A percentile compares a stretch with the other conserved stretches of the same genome.
phyloP scores from a whole-genome alignment of 2,888 invertebrate genomes.

The Perithous albicinctus region DNA sequence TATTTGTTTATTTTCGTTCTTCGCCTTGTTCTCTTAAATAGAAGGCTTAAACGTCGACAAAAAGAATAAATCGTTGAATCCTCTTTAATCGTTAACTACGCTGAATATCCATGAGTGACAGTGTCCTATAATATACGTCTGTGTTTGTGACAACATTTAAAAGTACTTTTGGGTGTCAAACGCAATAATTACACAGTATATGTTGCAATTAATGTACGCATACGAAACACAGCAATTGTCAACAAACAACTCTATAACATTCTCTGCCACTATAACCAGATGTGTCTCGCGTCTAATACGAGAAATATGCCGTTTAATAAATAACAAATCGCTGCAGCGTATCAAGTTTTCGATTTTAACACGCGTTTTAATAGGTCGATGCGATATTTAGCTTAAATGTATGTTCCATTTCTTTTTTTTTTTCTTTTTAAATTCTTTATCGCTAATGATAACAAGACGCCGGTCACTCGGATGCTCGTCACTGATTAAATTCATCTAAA shows the following conservation, averaged over 20 bases:
- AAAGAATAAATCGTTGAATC: background rate
- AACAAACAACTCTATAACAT: constrained; percentile 8
- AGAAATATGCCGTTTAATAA: constrained; percentile 36
- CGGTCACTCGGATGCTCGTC: constrained; percentile 56
- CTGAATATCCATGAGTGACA: background rate
- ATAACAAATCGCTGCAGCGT: constrained; percentile 16
- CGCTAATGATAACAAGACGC: constrained; percentile 42
- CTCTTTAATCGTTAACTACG: background rate
- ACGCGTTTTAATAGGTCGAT: constrained; percentile 23
- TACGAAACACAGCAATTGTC: background rate
- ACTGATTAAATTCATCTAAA: constrained; percentile 43
- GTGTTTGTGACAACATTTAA: constrained; percentile 11
- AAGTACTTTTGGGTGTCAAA: background rate
- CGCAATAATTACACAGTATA: constrained; percentile 6
- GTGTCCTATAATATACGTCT: background rate
- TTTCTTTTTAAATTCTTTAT: constrained; percentile 6
- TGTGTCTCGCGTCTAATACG: constrained; percentile 17
- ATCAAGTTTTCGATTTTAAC: constrained; percentile 28
- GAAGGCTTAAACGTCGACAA: background rate
- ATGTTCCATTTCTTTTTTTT: no score
- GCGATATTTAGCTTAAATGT: constrained; percentile 29
- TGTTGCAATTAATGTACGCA: background rate
- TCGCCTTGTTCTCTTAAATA: background rate
- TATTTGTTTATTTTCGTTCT: background rate
- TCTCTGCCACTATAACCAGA: background rate